Base-by-base conservation (phyloP, 2,797 vertebrate species). In the Heteromormyrus szaboi region DNA sequence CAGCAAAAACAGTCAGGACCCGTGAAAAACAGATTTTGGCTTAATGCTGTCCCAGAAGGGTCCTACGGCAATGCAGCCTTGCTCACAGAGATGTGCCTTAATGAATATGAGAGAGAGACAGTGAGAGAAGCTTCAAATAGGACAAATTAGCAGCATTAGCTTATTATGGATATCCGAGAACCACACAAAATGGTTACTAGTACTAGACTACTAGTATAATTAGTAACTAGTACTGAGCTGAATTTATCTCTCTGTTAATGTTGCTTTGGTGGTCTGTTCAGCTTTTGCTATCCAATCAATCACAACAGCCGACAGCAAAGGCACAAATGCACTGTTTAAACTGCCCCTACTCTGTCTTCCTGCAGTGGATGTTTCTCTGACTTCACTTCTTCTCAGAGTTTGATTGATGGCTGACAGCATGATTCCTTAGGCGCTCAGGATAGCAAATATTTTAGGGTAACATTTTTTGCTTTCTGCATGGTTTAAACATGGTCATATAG, bases 71-170 rank as follows among this genome's bases (percentile, higher is more conserved):
- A 84, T 88, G 88, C 91, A 89, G 92, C 88, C 90, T 85, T 85
- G 14, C 53, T 72, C 65, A 65, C 53, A 88, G 89, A 85, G 85
- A 89, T 54, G 88, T 88, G 84, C 37, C 89, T 89, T 89, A 89
- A 92, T 62, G 86, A 88, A 92, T 92, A 90, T 90, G 89, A 87
- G 90, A 90, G 90, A 88, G 59, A 91, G 88, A 88, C 79, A 89
- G 85, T 90, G 83, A 51, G 14, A 25, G 56, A 68, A 87, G 54
- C n/a, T n/a, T 65, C 44, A 87, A 68, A 68, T 33, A 56, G 59
- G 86, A 50, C 56, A 68, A 87, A 46, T 48, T 86, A 19, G 6
- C 56, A 48, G 54, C 37, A 29, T 48, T 29, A 22, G 83, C 56
- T 87, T 22, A 46, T 65, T 22, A 51, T 46, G 56, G 33, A 9